phyloP scores from a whole-genome alignment of 2,797 vertebrate species.

The Rhinophrynus dorsalis region DNA sequence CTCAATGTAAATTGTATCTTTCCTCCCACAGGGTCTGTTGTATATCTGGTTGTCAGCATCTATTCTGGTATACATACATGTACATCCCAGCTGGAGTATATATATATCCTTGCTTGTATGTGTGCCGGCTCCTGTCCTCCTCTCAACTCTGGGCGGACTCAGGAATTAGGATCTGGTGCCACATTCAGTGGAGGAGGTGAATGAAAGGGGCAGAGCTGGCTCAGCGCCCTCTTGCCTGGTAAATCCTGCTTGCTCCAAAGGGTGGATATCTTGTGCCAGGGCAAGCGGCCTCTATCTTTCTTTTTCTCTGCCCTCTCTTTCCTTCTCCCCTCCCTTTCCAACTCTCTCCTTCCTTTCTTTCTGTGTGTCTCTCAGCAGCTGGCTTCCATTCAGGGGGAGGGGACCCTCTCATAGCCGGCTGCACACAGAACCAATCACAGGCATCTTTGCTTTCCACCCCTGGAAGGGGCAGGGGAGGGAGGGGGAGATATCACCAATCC shows the following conservation, averaged over 20 bases:
- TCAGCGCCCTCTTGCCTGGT: neutral
- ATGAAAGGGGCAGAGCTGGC: constrained; percentile 5
- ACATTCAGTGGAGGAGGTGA: neutral
- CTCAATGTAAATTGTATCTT: neutral
- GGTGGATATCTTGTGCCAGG: neutral
- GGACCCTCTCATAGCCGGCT: constrained; percentile 31
- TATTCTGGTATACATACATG: neutral
- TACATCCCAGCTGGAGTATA: neutral
- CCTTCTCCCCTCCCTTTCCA: neutral
- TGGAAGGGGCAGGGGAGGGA: constrained; percentile 10
- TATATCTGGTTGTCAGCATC: neutral
- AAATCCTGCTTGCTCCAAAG: neutral
- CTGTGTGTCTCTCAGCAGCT: constrained; percentile 38
- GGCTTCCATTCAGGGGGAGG: constrained; percentile 21
- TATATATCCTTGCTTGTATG: neutral
- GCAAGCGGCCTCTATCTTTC: neutral
- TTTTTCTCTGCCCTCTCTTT: neutral
- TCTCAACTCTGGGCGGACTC: neutral
- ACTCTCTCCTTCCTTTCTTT: constrained; percentile 44
- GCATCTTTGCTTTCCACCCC: constrained; percentile 19
- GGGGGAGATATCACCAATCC: neutral
- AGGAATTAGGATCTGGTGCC: neutral
- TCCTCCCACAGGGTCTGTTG: neutral
- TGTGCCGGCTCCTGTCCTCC: constrained; percentile 7
- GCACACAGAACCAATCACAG: constrained; percentile 20